Base-by-base conservation (phyloP, 2,113 vertebrate species). In the Stomatorhinus ivindoensis region DNA sequence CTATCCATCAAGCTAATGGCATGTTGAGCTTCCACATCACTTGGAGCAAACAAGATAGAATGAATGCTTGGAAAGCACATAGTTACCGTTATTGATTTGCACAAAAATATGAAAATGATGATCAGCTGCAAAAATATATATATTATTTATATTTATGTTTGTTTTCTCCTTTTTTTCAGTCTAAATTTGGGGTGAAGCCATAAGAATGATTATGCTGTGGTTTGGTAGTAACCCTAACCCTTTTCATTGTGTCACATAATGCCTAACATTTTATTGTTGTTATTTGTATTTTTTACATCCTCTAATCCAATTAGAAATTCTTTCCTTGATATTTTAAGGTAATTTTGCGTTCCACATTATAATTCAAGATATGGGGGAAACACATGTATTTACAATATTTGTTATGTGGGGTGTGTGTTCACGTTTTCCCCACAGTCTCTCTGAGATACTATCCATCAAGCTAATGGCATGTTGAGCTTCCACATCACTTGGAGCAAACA, bases 61-160 rank as follows among this genome's bases (percentile, higher is more conserved):
- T 84, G 69, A 88, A 88, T 58, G 55, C 82, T 58, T 82, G 39
- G 69, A 42, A 53, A 88, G 53, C 46, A 61, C 55, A 61, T 88
- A 90, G 88, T 90, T 90, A 90, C 89, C 53, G 44, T n/a, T 82
- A 88, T 82, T 65, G 87, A 88, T 85, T 88, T 69, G 80, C 44
- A 88, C 69, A 84, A 88, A 85, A 90, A 88, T 88, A 90, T 90
- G 73, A 88, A 90, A 90, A 88, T 90, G 86, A 90, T 82, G 48
- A 83, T 90, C 69, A 15, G 50, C 48, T 58, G 48, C 27, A 48
- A 80, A 21, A 27, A 84, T 88, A 76, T 48, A 69, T 21, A 35
- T 19, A 24, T 15, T 73, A 24, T 1, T 48, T 4, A 19, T 19
- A 53, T 19, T 53, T 53, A 21, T 53, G 35, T 35, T 46, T 73